Evolutionary conservation across 2,113 vertebrate genomes (phyloP).

Genomic region (Mormyrus iriodes): DNA sequence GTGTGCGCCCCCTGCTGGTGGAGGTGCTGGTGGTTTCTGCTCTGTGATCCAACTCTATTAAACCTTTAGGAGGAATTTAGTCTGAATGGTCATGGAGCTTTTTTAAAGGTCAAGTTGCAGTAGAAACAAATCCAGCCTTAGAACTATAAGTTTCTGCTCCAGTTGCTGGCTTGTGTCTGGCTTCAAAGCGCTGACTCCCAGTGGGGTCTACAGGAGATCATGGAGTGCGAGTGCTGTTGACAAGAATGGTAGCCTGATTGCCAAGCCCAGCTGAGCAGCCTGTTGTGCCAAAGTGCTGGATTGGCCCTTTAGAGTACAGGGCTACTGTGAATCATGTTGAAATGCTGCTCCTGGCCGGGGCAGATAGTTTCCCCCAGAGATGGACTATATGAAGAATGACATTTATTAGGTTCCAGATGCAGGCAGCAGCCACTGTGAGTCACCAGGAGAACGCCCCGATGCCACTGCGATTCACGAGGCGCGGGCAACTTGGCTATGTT

Average conservation of each 20-base stretch:
- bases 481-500: neutral
- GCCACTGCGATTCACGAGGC: neutral
- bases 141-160: neutral
- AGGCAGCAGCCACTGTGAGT: neutral
- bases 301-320: neutral
- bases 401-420: neutral
- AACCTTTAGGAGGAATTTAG: slow-evolving; percentile 23
- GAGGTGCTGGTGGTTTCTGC: neutral
- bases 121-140: neutral
- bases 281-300: neutral
- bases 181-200: neutral
- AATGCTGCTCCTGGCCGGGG: neutral
- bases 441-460: neutral
- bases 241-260: neutral
- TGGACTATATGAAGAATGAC: neutral
- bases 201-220: neutral
- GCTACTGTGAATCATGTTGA: neutral
- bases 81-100: neutral
- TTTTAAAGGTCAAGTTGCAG: neutral
- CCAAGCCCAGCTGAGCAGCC: neutral
- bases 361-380: neutral
- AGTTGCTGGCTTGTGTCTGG: neutral
- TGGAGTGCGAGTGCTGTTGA: neutral
- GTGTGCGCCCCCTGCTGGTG: neutral
- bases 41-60: slow-evolving; percentile 9